Conservation (phyloP, 2,113 vertebrate genomes). For the Microtus ochrogaster region DNA sequence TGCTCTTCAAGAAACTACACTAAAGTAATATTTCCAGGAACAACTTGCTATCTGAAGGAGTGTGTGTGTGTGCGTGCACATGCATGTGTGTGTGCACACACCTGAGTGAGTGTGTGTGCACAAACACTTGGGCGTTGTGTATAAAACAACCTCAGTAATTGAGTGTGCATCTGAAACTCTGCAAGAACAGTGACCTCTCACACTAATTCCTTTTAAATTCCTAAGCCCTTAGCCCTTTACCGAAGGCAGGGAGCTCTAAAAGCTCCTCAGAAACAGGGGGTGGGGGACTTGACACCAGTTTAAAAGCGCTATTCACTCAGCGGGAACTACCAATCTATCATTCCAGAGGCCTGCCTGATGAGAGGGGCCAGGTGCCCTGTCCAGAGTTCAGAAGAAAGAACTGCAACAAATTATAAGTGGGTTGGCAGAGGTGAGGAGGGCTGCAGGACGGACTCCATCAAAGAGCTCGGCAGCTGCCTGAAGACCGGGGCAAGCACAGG, state of each 20-base stretch:
- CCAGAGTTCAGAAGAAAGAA: constrained; percentile 17
- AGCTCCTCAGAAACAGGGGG: constrained; percentile 35
- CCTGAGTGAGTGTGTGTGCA: background rate
- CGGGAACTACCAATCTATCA: constrained; percentile 24
- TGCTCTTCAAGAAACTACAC: background rate
- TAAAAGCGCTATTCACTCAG: constrained; percentile 47
- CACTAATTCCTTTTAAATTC: constrained; percentile 32
- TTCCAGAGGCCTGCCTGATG: background rate
- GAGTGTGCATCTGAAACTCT: constrained; percentile 24
- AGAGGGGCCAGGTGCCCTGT: background rate
- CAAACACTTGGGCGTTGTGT: background rate
- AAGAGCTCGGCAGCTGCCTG: background rate
- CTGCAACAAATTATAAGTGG: background rate
- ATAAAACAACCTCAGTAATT: background rate
- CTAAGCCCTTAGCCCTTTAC: background rate
- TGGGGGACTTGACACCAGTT: constrained; percentile 33
- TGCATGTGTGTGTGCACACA: background rate
- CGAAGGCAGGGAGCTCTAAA: constrained; percentile 33
- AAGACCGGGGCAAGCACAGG: background rate
- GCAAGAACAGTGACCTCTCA: background rate
- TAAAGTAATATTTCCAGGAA: constrained; percentile 30
- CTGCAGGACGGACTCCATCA: fast-evolving
- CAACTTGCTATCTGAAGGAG: background rate
- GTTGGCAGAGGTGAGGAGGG: background rate
- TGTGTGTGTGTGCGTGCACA: background rate